Percentiles rank a stretch among this genome's conserved stretches.
phyloP scores from a whole-genome alignment of 2,797 vertebrate species.

The Melanotaenia boesemani region DNA sequence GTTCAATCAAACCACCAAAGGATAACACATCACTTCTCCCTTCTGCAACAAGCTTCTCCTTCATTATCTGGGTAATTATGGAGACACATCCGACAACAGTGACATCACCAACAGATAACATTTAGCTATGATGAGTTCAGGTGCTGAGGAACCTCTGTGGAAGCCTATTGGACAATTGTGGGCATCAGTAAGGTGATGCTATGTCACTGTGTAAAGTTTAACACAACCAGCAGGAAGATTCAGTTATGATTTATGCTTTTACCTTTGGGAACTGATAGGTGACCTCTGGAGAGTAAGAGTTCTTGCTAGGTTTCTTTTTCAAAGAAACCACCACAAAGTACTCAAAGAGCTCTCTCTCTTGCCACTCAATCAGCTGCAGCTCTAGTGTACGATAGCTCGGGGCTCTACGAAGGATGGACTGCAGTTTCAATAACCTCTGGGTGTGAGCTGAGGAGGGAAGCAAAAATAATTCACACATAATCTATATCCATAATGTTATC shows the following conservation, averaged over 20 bases:
- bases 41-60: not conserved
- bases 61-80: not conserved
- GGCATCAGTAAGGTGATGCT: not conserved
- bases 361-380: slow-evolving; percentile 98
- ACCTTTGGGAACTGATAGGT: slow-evolving; percentile 99
- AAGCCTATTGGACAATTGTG: not conserved
- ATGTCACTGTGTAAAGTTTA: not conserved
- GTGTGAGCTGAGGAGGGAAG: slow-evolving; percentile 88
- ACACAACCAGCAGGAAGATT: slow-evolving; percentile 9
- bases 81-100: not conserved
- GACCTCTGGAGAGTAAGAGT: slow-evolving; percentile 94
- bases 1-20: not conserved
- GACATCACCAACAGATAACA: not conserved
- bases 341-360: slow-evolving; percentile 97
- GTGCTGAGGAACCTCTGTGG: not conserved
- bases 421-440: slow-evolving; percentile 94
- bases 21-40: not conserved
- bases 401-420: slow-evolving; percentile 93
- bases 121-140: not conserved
- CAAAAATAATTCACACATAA: not conserved
- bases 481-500: not conserved
- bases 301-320: slow-evolving; percentile 97
- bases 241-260: slow-evolving; percentile 51
- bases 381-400: slow-evolving; percentile 98
- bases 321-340: slow-evolving; percentile 99